Evolutionary conservation across 2,888 invertebrate species (phyloP).

Genomic region (Podabrus alpinus): DNA sequence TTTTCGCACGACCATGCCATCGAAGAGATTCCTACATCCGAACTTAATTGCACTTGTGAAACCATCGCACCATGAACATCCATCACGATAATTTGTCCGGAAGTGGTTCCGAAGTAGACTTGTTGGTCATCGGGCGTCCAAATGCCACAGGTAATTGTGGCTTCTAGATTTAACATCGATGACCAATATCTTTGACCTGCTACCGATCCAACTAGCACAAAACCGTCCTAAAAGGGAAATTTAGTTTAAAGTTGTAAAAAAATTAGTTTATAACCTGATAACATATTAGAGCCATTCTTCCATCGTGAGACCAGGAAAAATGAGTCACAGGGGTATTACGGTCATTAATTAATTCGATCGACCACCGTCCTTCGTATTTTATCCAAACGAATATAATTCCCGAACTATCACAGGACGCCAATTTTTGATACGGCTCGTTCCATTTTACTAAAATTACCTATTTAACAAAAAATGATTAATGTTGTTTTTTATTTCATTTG

Average conservation of each 20-base stretch:
- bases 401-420: constrained; percentile 96
- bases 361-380: constrained; percentile 98
- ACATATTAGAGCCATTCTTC: constrained; percentile 96
- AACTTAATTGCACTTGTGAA: constrained; percentile 85
- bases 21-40: constrained; percentile 83
- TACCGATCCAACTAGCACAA: constrained; percentile 96
- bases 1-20: constrained; percentile 98
- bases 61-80: constrained; percentile 96
- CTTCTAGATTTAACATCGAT: constrained; percentile 92
- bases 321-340: constrained; percentile 95
- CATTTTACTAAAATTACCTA: constrained; percentile 95
- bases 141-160: constrained; percentile 93
- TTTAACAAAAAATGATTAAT: constrained; percentile 24
- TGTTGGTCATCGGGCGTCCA: constrained; percentile 98
- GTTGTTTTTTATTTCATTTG: not conserved
- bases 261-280: constrained; percentile 70
- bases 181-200: constrained; percentile 99
- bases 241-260: not conserved
- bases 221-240: constrained; percentile 78
- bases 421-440: constrained; percentile 97
- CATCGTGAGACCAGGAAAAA: constrained; percentile 98
- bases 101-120: constrained; percentile 94
- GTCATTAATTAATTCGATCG: constrained; percentile 98
- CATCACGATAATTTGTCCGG: constrained; percentile 95
- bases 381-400: constrained; percentile 99